These are phyloP conservation scores for Nibea coibor DNA, from an alignment of 2,113 vertebrate species.

Conservation along the genomic window DNA sequence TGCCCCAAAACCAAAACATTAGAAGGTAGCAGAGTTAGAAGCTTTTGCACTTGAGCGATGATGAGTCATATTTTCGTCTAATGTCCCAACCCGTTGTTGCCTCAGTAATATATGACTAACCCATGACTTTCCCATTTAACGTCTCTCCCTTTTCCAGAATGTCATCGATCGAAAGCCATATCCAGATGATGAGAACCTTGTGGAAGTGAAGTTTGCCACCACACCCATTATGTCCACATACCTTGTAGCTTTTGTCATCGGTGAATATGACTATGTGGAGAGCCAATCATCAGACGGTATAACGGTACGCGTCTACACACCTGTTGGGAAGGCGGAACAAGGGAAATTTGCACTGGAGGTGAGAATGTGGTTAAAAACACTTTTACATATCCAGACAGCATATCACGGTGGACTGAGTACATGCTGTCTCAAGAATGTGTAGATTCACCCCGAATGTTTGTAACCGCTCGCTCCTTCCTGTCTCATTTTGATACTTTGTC, in stretches of 20 bases:
- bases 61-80: neutral
- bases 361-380: constrained; percentile 50
- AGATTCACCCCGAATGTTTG: neutral
- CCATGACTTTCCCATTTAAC: neutral
- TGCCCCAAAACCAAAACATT: no score
- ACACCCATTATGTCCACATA: constrained; percentile 98
- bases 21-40: no score
- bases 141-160: constrained; percentile 83
- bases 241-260: constrained; percentile 97
- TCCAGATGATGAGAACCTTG: constrained; percentile 91
- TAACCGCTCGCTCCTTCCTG: neutral
- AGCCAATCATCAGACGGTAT: constrained; percentile 93
- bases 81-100: no score
- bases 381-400: neutral
- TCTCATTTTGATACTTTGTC: neutral
- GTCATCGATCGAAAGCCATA: constrained; percentile 92
- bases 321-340: constrained; percentile 95
- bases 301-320: constrained; percentile 95
- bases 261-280: constrained; percentile 97
- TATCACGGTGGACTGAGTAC: neutral
- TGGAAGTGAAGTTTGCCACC: constrained; percentile 95
- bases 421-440: neutral
- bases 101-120: neutral
- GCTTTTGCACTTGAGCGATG: neutral
- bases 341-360: constrained; percentile 99